Base-by-base conservation (phyloP, 2,888 invertebrate species). In the Macroteleia sp. region DNA sequence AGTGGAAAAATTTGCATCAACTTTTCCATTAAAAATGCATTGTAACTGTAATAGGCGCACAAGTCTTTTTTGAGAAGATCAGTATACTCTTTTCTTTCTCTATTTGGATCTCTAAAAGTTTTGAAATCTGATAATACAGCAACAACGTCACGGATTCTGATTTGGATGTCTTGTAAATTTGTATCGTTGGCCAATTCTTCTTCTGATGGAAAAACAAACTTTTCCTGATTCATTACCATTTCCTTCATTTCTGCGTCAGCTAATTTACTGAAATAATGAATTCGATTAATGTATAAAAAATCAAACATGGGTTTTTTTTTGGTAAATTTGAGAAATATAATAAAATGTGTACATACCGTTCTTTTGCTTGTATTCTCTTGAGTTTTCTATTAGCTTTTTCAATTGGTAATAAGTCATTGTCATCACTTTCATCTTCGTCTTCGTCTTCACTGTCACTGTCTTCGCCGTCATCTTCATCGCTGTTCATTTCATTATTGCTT, bases 11-110 rank as follows among this genome's bases (percentile, higher is more conserved):
- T 93, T 86, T 98, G 95, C 95, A 98, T 96, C 1, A 99, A 92
- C 87, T 96, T 95, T 83, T 95, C 95, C 96, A 99, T 98, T 12
- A 99, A 92, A 90, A 96, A 99, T 64, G 96, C 95, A 92, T 99
- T 99, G 90, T 99, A 99, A 88, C 97, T 97, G 93, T 99, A 99
- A 91, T 98, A 99, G 20, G 94, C 93, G 87, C 98, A 98, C 52
- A 99, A 93, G 92, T 99, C 99, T 84, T 94, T 94, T 61, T 93
- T 93, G 30, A 99, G 92, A 52, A 97, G 92, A 0, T 95, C 94
- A 12, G 96, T 91, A 88, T 99, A 99, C 81, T 98, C 98, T 52
- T 75, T 67, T 2, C 75, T 67, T 42, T 67, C 86, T 86, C 87
- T 88, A 1, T 93, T 93, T 8, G 93, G 92, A 82, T 96, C 95